These are phyloP conservation scores for Drosophila kikkawai DNA, from an alignment of 1,140 invertebrate genomes.

Conservation along the genomic window DNA sequence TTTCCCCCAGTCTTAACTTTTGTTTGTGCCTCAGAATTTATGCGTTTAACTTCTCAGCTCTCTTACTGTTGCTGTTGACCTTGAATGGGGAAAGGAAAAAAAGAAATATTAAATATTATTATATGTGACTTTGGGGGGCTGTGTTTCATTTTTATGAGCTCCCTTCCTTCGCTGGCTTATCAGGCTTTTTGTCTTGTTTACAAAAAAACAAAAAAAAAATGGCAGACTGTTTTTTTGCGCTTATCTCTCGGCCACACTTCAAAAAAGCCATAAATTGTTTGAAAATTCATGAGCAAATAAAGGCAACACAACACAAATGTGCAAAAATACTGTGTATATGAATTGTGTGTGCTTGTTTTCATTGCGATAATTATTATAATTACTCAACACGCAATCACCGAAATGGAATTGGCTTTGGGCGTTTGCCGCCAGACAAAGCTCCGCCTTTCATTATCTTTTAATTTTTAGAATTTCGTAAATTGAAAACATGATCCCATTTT, in stretches of 20 bases:
- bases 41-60: conserved; percentile 11
- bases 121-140: conserved; percentile 5
- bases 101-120: conserved; percentile 50
- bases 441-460: conserved; percentile 20
- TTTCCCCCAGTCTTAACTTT: conserved; percentile 24
- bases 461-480: not conserved
- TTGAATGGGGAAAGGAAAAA: conserved; percentile 30
- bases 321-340: not conserved
- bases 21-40: conserved; percentile 53
- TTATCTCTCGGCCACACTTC: conserved; percentile 65
- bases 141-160: conserved; percentile 43
- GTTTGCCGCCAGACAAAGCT: conserved; percentile 18
- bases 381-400: conserved; percentile 45
- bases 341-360: conserved; percentile 29
- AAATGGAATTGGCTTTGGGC: conserved; percentile 29
- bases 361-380: conserved; percentile 62
- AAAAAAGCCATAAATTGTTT: conserved; percentile 78
- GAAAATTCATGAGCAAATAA: conserved; percentile 53
- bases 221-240: conserved; percentile 64
- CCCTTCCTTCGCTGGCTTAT: conserved; percentile 37
- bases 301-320: conserved; percentile 36
- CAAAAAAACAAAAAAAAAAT: conserved; percentile 53
- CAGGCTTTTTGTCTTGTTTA: conserved; percentile 67
- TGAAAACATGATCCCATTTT: conserved; percentile 15
- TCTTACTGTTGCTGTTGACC: conserved; percentile 57